Percentiles rank a stretch among this genome's conserved stretches.
These are phyloP conservation scores for Podarcis siculus DNA, from an alignment of 2,797 vertebrate genomes.

Conservation along the genomic window DNA sequence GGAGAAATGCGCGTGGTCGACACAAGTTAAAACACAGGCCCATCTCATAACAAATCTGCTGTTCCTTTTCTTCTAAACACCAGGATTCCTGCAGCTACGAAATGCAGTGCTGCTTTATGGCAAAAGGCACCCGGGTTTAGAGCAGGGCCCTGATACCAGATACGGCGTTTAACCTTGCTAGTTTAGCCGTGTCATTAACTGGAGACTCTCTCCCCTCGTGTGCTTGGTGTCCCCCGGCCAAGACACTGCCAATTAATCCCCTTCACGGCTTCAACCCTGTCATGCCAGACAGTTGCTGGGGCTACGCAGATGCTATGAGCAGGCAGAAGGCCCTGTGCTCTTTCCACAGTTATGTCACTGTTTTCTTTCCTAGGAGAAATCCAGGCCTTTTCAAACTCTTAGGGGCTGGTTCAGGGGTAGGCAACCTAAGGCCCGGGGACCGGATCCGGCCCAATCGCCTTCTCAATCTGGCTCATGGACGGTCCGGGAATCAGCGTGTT, in stretches of 20 bases:
- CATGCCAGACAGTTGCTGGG: slow-evolving; percentile 1
- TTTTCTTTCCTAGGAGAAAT: not conserved
- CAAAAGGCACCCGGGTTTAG: no score
- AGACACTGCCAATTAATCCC: accelerated
- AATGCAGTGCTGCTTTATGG: not conserved
- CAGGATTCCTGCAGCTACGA: not conserved
- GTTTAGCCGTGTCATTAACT: not conserved
- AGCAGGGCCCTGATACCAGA: not conserved
- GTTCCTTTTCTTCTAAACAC: no score
- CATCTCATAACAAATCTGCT: no score
- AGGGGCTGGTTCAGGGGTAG: no score
- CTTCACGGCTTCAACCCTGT: slow-evolving; percentile 12
- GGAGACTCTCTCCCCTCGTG: not conserved
- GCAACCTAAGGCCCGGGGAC: no score
- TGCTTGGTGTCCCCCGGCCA: accelerated
- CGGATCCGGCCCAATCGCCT: no score
- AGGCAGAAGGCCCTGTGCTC: not conserved
- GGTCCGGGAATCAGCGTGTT: no score
- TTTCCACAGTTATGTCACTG: not conserved
- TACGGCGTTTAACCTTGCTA: not conserved
- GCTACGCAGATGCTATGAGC: not conserved
- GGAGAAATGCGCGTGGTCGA: no score
- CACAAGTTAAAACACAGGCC: no score
- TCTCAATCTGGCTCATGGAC: no score
- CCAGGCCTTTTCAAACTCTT: accelerated